Evolutionary conservation across 2,113 vertebrate genomes (phyloP).

Genomic region (Dicrurus megarhynchus): DNA sequence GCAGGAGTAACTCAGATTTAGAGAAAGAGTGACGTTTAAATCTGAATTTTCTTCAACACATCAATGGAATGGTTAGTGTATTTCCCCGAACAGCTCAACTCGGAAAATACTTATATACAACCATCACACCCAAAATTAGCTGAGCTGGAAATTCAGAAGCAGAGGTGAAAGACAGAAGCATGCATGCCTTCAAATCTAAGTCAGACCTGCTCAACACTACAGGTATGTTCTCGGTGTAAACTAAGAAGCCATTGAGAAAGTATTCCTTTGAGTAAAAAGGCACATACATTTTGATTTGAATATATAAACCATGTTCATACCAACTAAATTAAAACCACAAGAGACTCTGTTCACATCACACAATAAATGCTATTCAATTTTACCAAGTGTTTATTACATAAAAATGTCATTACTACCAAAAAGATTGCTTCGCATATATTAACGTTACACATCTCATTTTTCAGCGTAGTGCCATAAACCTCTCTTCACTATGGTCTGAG

Average conservation of each 20-base stretch:
- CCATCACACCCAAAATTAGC: background rate
- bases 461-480: background rate
- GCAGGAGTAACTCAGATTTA: conserved; percentile 16
- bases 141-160: background rate
- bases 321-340: background rate
- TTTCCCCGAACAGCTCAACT: background rate
- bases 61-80: background rate
- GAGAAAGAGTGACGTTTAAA: conserved; percentile 21
- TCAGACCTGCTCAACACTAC: background rate
- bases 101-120: background rate
- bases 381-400: background rate
- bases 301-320: background rate
- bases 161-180: background rate
- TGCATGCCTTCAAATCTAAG: background rate
- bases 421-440: background rate
- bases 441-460: background rate
- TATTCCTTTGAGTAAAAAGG: background rate
- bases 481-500: background rate
- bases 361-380: background rate
- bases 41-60: background rate
- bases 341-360: background rate
- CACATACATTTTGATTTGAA: background rate
- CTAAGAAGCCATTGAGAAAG: background rate
- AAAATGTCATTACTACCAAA: background rate
- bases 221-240: background rate